These are phyloP conservation scores for Galemys pyrenaicus DNA, from an alignment of 2,113 vertebrate genomes.

Conservation along the genomic window DNA sequence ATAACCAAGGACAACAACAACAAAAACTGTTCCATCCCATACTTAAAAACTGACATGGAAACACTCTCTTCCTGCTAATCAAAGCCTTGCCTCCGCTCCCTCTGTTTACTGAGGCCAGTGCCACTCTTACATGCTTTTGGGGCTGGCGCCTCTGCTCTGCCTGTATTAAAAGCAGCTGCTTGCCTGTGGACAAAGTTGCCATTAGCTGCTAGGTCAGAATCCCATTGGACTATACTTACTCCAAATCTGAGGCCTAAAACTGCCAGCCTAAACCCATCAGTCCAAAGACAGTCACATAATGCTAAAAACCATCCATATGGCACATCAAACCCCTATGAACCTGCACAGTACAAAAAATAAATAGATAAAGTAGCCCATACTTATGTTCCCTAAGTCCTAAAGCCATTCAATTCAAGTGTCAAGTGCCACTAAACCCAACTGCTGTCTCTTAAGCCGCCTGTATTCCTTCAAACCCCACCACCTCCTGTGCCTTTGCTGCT, in stretches of 20 bases:
- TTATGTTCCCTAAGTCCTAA: background rate
- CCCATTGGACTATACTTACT: background rate
- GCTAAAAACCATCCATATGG: background rate
- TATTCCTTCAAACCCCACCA: background rate
- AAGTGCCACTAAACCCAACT: background rate
- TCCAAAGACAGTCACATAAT: background rate
- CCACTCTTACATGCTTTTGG: background rate
- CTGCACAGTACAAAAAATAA: background rate
- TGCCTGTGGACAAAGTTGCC: background rate
- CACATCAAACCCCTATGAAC: background rate
- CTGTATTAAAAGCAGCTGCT: background rate
- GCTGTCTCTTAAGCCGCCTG: background rate
- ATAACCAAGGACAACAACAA: background rate
- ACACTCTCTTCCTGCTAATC: background rate
- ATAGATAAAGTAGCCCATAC: background rate
- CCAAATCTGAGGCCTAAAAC: background rate
- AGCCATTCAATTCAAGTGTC: background rate
- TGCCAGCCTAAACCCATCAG: background rate
- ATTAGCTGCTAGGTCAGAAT: conserved; percentile 21
- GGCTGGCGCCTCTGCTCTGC: background rate
- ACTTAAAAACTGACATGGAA: conserved; percentile 19
- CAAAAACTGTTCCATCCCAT: background rate
- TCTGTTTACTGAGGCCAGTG: background rate
- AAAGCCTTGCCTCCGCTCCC: background rate
- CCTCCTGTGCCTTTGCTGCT: background rate